Evolutionary conservation across 1,140 invertebrate genomes (phyloP).

Genomic region (Brachionus rubens): DNA sequence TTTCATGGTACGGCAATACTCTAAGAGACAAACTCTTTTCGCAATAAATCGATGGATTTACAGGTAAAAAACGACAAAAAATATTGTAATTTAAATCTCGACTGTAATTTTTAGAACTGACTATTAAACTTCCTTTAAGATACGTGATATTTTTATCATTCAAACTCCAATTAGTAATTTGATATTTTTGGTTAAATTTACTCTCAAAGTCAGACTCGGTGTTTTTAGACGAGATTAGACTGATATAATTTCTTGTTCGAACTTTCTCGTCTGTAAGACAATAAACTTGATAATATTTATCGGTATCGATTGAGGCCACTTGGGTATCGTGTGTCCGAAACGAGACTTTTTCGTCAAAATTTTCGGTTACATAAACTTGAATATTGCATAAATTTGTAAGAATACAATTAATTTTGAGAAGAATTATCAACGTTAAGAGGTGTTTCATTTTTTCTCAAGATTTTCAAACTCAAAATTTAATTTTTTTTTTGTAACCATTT

Average conservation of each 20-base stretch:
- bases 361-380: background rate
- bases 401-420: background rate
- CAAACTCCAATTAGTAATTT: conserved; percentile 16
- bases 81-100: background rate
- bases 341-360: background rate
- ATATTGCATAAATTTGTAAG: conserved; percentile 2
- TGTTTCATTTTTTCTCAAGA: background rate
- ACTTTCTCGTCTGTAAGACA: conserved; percentile 33
- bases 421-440: background rate
- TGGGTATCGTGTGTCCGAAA: background rate
- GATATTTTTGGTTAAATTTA: conserved; percentile 18
- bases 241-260: conserved; percentile 23
- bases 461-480: too few species aligned
- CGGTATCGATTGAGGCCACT: background rate
- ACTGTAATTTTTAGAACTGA: background rate
- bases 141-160: conserved; percentile 6
- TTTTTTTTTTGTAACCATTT: too few species aligned
- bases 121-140: conserved; percentile 5
- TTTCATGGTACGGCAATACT: background rate
- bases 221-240: background rate
- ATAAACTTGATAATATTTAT: conserved; percentile 25
- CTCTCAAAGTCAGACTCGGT: background rate
- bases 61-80: conserved; percentile 3
- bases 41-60: conserved; percentile 6
- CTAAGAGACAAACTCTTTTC: conserved; percentile 4